Evolutionary conservation across 2,797 vertebrate genomes (phyloP).

Genomic region (Aselliscus stoliczkanus): DNA sequence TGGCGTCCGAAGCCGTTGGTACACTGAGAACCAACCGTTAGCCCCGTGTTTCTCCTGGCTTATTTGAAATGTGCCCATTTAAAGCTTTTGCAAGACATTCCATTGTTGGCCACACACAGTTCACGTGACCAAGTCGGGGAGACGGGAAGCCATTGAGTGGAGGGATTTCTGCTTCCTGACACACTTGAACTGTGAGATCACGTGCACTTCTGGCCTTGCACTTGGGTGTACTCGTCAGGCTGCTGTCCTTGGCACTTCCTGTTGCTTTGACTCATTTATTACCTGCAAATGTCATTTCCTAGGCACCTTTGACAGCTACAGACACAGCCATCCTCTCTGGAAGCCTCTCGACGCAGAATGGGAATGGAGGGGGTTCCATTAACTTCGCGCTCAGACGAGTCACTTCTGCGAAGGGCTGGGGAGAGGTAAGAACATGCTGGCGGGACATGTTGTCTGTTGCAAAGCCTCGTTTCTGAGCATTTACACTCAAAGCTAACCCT

Average conservation of each 20-base stretch:
- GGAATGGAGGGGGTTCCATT: slow-evolving; percentile 95
- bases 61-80: not conserved
- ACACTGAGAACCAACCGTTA: not conserved
- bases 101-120: not conserved
- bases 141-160: accelerated
- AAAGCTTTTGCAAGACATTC: not conserved
- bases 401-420: slow-evolving; percentile 96
- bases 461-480: not conserved
- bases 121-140: not conserved
- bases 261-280: not conserved
- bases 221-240: not conserved
- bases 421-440: slow-evolving; percentile 86
- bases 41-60: not conserved
- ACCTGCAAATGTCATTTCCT: not conserved
- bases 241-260: not conserved
- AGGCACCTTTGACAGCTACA: slow-evolving; percentile 94
- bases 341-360: slow-evolving; percentile 98
- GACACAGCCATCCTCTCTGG: slow-evolving; percentile 97
- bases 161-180: accelerated
- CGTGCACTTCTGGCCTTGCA: not conserved
- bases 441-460: accelerated
- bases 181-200: accelerated
- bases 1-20: accelerated
- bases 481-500: not conserved
- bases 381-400: slow-evolving; percentile 93